Conservation (phyloP, 2,113 vertebrate genomes). For the Ailuropoda melanoleuca region DNA sequence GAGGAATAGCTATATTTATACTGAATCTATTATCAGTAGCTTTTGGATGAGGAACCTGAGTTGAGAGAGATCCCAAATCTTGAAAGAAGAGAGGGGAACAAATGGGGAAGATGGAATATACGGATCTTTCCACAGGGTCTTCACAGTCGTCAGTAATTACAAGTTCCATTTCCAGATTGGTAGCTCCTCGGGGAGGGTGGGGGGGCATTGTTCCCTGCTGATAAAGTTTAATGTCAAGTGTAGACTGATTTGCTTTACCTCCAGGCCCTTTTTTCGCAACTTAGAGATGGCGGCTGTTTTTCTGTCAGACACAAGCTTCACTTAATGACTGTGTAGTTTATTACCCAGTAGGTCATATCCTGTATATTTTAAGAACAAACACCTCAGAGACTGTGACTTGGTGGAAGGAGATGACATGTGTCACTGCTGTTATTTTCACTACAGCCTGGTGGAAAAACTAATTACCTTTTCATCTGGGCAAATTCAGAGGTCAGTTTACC, state of each 20-base stretch:
- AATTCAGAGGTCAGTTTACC: conserved; percentile 92
- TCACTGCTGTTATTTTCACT: conserved; percentile 88
- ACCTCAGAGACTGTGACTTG: conserved; percentile 86
- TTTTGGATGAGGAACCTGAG: not conserved
- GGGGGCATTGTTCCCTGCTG: conserved; percentile 43
- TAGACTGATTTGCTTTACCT: conserved; percentile 82
- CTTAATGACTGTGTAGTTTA: conserved; percentile 87
- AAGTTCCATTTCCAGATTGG: conserved; percentile 65
- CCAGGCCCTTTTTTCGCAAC: conserved; percentile 77
- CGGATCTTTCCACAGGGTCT: not conserved
- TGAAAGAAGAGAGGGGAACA: not conserved
- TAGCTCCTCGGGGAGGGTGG: conserved; percentile 49
- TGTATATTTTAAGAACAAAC: conserved; percentile 87
- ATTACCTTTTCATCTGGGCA: conserved; percentile 95
- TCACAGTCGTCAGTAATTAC: conserved; percentile 72
- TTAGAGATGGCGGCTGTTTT: conserved; percentile 82
- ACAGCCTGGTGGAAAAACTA: conserved; percentile 91
- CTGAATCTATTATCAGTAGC: not conserved
- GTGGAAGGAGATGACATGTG: conserved; percentile 87
- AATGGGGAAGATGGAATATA: not conserved
- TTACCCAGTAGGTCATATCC: conserved; percentile 86
- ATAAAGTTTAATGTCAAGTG: conserved; percentile 77
- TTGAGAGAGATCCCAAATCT: not conserved
- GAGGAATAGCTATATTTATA: not conserved
- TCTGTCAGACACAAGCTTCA: conserved; percentile 80